Base-by-base conservation (phyloP, 2,888 invertebrate species). In the Megastigmus dorsalis region DNA sequence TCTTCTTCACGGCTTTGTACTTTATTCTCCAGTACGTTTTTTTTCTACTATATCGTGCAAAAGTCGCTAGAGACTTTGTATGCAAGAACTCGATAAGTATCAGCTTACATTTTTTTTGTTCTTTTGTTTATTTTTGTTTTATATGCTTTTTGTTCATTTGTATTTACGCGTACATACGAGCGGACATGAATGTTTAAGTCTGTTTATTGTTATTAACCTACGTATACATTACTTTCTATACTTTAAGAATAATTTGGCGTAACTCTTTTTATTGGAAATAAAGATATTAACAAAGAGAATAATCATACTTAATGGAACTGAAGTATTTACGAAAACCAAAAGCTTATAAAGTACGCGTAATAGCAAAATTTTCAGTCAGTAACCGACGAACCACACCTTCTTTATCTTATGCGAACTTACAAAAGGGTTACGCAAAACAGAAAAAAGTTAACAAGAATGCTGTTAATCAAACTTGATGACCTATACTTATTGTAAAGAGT, bases 331-430 rank as follows among this genome's bases (percentile, higher is more conserved):
- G 30, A 57, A 26, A 50, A 15, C 3, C 13, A n/a, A 48, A 38
- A 4, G 18, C 15, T 26, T 7, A 3, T 62, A 63, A 62, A 48
- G 48, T 63, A 62, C 48, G 23, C 63, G 43, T 68, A 74, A 69
- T n/a, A 59, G 30, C 33, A 73, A 75, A 71, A 69, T 65, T 66
- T 54, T 72, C 66, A 65, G 70, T 76, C 76, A 57, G 62, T 45
- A 36, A 33, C 41, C 41, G 26, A 38, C 28, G n/a, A 45, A 57
- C 26, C 9, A 67, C 38, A 52, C 52, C 6, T 26, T 38, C 57
- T 57, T 18, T 28, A 50, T 15, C 3, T 28, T 36, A 38, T 28
- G 9, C 28, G n/a, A 63, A 15, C 41, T 54, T 48, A 1, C 54
- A 52, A 6, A 15, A 28, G 1, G 18, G 15, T 26, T 59, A 48